These are phyloP conservation scores for Lottia gigantea DNA, from an alignment of 2,888 invertebrate genomes.

Conservation along the genomic window DNA sequence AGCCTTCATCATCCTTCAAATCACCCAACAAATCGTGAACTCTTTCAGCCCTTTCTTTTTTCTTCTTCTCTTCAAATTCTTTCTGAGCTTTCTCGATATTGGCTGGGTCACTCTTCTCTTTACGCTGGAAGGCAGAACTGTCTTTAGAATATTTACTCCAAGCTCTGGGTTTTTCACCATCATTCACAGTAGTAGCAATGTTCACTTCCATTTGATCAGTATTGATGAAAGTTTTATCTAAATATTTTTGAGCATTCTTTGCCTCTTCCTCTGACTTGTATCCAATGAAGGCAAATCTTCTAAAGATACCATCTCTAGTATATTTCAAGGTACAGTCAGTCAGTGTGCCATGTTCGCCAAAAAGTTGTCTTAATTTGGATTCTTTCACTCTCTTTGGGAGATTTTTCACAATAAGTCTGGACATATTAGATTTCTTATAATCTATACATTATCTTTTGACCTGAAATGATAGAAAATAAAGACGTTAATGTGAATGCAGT, in stretches of 20 bases:
- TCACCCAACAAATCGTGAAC: constrained; percentile 23
- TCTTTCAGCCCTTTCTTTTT: background rate
- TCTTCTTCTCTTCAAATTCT: constrained; percentile 10
- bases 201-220: constrained; percentile 80
- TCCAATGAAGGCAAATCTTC: constrained; percentile 94
- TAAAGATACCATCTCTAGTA: constrained; percentile 89
- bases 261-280: constrained; percentile 86
- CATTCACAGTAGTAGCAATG: constrained; percentile 57
- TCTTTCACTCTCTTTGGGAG: constrained; percentile 88
- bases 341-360: constrained; percentile 81
- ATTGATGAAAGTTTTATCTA: constrained; percentile 86
- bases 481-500: too few species aligned
- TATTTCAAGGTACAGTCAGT: constrained; percentile 95
- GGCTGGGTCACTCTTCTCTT: background rate
- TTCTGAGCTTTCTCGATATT: constrained; percentile 25
- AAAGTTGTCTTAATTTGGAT: constrained; percentile 80
- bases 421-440: constrained; percentile 72
- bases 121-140: constrained; percentile 74
- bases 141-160: constrained; percentile 93
- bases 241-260: constrained; percentile 79
- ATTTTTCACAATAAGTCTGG: constrained; percentile 90
- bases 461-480: too few species aligned
- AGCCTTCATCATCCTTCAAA: constrained; percentile 81
- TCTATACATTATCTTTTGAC: too few species aligned
- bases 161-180: constrained; percentile 80